Evolutionary conservation across 1,140 invertebrate genomes (phyloP).

Genomic region (Diprion similis): DNA sequence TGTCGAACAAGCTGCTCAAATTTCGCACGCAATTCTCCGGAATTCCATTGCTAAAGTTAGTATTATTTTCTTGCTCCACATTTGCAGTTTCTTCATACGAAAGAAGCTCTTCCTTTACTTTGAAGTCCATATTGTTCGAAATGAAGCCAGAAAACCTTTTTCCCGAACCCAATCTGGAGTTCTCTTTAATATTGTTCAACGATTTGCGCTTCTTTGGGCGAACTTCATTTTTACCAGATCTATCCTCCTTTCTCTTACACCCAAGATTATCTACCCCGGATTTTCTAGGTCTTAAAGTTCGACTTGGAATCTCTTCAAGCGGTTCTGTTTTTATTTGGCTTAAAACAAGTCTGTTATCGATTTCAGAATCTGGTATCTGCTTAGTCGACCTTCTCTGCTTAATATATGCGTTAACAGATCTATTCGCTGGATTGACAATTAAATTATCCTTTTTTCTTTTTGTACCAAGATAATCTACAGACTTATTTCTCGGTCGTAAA

Average conservation of each 20-base stretch:
- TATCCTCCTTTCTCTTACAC: conserved; percentile 11
- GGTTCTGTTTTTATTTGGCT: conserved; percentile 24
- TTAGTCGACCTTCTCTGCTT: neutral
- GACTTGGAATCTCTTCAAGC: conserved; percentile 21
- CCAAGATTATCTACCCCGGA: conserved; percentile 24
- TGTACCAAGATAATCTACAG: conserved; percentile 31
- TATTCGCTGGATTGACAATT: neutral
- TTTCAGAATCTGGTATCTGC: conserved; percentile 16
- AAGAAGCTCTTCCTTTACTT: conserved; percentile 16
- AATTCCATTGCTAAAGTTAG: no score
- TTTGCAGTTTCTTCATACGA: neutral
- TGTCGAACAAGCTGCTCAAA: neutral
- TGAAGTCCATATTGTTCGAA: neutral
- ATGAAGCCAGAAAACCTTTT: conserved; percentile 12
- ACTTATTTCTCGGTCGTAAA: conserved; percentile 38
- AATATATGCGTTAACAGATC: neutral
- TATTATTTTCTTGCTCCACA: conserved; percentile 9
- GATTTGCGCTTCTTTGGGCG: neutral
- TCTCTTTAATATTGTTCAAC: neutral
- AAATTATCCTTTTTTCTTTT: conserved; percentile 28
- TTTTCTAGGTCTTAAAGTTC: conserved; percentile 40
- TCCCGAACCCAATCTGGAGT: neutral
- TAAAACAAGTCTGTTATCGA: conserved; percentile 16
- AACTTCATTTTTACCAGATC: conserved; percentile 3
- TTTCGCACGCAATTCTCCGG: neutral